A percentile compares a stretch with the other conserved stretches of the same genome.
Conservation (phyloP, 2,888 invertebrate genomes). For the Acronicta aceris region DNA sequence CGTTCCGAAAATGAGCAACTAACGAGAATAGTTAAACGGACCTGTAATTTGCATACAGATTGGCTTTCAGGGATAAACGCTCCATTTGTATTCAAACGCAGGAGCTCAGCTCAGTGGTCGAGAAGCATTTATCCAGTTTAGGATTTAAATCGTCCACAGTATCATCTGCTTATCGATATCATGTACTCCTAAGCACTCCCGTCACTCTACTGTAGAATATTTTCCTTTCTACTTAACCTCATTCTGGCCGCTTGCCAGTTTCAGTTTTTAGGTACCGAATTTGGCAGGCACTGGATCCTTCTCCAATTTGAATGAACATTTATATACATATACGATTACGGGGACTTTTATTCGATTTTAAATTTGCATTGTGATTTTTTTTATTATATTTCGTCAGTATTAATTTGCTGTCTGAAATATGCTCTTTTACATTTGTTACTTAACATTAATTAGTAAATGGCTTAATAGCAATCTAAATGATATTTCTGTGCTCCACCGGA, state of each 20-base stretch:
- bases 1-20: slow-evolving; percentile 88
- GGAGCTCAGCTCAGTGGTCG: slow-evolving; percentile 82
- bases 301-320: slow-evolving; percentile 10
- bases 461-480: too few species aligned
- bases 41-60: slow-evolving; percentile 88
- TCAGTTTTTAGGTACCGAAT: slow-evolving; percentile 35
- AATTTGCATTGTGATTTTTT: neutral
- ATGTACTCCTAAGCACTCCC: slow-evolving; percentile 44
- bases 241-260: slow-evolving; percentile 38
- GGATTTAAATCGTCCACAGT: slow-evolving; percentile 79
- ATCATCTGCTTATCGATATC: slow-evolving; percentile 74
- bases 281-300: slow-evolving; percentile 45
- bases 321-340: slow-evolving; percentile 24
- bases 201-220: slow-evolving; percentile 32
- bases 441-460: too few species aligned
- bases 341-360: neutral
- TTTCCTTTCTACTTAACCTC: slow-evolving; percentile 37
- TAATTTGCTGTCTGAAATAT: too few species aligned
- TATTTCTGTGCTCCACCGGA: too few species aligned
- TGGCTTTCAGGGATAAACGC: slow-evolving; percentile 88
- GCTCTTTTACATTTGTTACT: too few species aligned
- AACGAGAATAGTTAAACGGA: slow-evolving; percentile 88
- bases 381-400: neutral
- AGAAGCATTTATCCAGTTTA: slow-evolving; percentile 84
- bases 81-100: slow-evolving; percentile 89